Base-by-base conservation (phyloP, 2,113 vertebrate genomes). In the Paradoxurus hermaphroditus region DNA sequence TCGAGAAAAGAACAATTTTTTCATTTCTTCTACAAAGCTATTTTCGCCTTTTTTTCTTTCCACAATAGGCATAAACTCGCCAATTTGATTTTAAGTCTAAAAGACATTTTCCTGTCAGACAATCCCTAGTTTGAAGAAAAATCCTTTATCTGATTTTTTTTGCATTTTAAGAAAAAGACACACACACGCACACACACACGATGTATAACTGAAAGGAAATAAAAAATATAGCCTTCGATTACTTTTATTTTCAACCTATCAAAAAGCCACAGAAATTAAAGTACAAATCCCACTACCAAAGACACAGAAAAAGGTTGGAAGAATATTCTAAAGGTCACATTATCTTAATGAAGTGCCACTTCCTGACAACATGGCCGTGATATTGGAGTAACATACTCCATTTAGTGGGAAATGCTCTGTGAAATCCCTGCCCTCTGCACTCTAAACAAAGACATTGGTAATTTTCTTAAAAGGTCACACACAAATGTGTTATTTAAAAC, bases 241-340 rank as follows among this genome's bases (percentile, higher is more conserved):
- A 86, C 19, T 13, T 95, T 97, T 96, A 96, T 91, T 98, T 97
- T 87, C 84, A 94, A 94, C 65, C 97, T 96, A 97, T 96, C 39
- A 3, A 94, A 98, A 97, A 98, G 65, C 86, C 96, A 90, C 93
- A 97, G 95, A 97, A 98, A 98, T 98, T 98, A 97, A 97, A 98
- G 77, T 0, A 97, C 88, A 98, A 97, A 98, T 89, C 96, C 98
- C 44, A 14, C 72, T 89, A 98, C 85, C 92, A 96, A 95, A 97
- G 96, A 97, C 41, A 97, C 39, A 97, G 97, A 68, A 97, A 98
- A 98, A 98, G 92, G 96, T 94, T 97, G 93, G 96, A 97, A 96
- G 97, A 98, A 97, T 62, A 98, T 97, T 98, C 93, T 98, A 99
- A 99, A 99, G 99, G 98, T 99, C 98, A 99, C 97, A 98, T 99